These are phyloP conservation scores for Protomyctophum bolini DNA, from an alignment of 2,113 vertebrate genomes.

Conservation along the genomic window DNA sequence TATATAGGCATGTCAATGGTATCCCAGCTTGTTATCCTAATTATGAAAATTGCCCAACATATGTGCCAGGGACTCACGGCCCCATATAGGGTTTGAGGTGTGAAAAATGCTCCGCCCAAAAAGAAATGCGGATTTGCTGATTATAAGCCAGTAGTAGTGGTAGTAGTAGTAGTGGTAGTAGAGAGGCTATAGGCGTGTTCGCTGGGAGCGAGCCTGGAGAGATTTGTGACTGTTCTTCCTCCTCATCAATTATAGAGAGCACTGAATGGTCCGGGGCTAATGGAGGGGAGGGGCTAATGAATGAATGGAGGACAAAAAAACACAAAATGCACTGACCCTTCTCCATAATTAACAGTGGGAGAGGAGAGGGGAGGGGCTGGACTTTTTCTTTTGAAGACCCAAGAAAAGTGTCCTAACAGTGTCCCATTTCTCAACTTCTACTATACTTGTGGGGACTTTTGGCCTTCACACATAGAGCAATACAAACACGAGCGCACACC, in stretches of 20 bases:
- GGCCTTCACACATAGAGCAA: no score
- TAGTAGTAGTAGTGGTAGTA: no score
- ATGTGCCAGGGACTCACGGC: no score
- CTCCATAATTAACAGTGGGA: constrained; percentile 29
- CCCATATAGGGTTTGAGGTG: no score
- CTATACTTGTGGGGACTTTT: background rate
- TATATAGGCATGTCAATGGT: no score
- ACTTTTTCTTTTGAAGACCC: no score
- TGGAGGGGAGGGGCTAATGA: no score
- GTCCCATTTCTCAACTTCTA: background rate
- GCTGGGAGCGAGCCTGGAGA: constrained; percentile 15
- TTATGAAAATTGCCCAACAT: no score
- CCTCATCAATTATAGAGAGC: constrained; percentile 27
- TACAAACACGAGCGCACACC: no score
- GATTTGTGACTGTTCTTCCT: constrained; percentile 2
- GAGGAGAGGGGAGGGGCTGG: constrained; percentile 1
- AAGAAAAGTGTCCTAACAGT: background rate
- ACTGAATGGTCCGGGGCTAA: constrained; percentile 17
- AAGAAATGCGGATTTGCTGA: no score
- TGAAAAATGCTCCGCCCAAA: no score
- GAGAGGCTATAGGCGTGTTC: background rate
- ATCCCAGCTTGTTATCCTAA: no score
- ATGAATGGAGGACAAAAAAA: constrained; percentile 3
- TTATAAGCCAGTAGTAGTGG: background rate
- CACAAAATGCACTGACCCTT: constrained; percentile 16